A percentile compares a stretch with the other conserved stretches of the same genome.
These are phyloP conservation scores for Tanypteryx hageni DNA, from an alignment of 2,888 invertebrate species.

Conservation along the genomic window DNA sequence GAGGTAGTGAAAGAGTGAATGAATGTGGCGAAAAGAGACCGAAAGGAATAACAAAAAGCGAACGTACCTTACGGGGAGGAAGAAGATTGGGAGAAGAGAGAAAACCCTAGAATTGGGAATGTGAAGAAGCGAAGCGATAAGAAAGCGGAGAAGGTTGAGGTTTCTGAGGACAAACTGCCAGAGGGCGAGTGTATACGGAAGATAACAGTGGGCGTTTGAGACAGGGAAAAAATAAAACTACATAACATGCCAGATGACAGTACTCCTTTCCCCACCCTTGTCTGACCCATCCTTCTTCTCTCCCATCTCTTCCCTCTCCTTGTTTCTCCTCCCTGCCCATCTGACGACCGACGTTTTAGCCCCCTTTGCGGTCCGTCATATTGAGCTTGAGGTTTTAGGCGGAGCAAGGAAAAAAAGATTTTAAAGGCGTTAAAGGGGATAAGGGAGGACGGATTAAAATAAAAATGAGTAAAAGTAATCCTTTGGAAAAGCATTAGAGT, in stretches of 20 bases:
- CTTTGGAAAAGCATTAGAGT: constrained; percentile 37
- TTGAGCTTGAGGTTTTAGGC: background rate
- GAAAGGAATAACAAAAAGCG: background rate
- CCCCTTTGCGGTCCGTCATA: background rate
- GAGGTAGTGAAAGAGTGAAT: background rate
- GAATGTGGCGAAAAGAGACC: too few species aligned
- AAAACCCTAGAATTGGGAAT: too few species aligned
- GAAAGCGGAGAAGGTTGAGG: background rate
- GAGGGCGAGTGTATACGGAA: background rate
- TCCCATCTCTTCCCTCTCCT: background rate
- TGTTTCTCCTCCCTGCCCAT: background rate
- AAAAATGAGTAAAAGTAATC: background rate
- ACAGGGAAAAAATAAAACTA: background rate
- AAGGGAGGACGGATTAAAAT: background rate
- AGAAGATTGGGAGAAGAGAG: background rate
- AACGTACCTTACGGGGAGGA: background rate
- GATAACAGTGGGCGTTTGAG: background rate
- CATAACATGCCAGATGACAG: background rate
- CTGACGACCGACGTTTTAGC: background rate
- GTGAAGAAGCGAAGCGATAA: background rate
- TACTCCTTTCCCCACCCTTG: background rate
- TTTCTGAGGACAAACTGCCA: background rate
- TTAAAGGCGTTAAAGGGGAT: background rate
- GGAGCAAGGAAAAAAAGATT: background rate
- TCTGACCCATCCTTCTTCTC: background rate